Percentiles rank a stretch among this genome's conserved stretches.
phyloP scores from a whole-genome alignment of 1,140 invertebrate species.

The Dendrolimus punctatus region DNA sequence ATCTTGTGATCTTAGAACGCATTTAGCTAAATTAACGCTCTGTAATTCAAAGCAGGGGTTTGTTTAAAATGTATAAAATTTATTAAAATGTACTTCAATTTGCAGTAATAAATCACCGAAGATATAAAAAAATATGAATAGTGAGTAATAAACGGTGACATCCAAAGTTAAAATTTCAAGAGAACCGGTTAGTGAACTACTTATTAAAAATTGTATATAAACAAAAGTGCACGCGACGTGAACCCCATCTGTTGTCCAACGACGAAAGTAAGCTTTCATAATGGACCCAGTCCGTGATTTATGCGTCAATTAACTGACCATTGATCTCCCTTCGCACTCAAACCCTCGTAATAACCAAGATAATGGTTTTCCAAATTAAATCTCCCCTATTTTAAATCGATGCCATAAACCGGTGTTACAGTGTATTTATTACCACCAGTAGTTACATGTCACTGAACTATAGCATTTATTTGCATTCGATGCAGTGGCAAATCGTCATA shows the following conservation, averaged over 20 bases:
- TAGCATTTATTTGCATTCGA: too few species aligned
- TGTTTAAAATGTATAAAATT: too few species aligned
- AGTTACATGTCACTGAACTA: too few species aligned
- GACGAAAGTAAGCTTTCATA: slow-evolving; percentile 13
- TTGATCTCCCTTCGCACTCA: slow-evolving; percentile 30
- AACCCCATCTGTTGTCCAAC: slow-evolving; percentile 35
- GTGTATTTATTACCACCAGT: too few species aligned
- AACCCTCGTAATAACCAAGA: slow-evolving; percentile 18
- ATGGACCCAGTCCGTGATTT: slow-evolving; percentile 41
- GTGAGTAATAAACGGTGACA: slow-evolving; percentile 33
- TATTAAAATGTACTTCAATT: too few species aligned
- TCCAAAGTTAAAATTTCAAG: slow-evolving; percentile 16
- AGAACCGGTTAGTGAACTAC: slow-evolving; percentile 31
- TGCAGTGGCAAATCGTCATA: too few species aligned
- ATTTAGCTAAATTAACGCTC: too few species aligned
- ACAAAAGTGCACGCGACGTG: slow-evolving; percentile 28
- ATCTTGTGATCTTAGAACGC: too few species aligned
- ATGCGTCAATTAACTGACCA: slow-evolving; percentile 65
- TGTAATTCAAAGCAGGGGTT: too few species aligned
- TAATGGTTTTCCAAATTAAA: slow-evolving; percentile 57
- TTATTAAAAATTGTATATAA: slow-evolving; percentile 24
- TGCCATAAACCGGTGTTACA: slow-evolving; percentile 32
- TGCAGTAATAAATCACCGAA: too few species aligned
- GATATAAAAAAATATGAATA: slow-evolving; percentile 24
- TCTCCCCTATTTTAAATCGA: slow-evolving; percentile 34